Evolutionary conservation across 2,113 vertebrate species (phyloP), one percentile per base, ranked within the genome.

Genomic region (Pteruthius melanotis): DNA sequence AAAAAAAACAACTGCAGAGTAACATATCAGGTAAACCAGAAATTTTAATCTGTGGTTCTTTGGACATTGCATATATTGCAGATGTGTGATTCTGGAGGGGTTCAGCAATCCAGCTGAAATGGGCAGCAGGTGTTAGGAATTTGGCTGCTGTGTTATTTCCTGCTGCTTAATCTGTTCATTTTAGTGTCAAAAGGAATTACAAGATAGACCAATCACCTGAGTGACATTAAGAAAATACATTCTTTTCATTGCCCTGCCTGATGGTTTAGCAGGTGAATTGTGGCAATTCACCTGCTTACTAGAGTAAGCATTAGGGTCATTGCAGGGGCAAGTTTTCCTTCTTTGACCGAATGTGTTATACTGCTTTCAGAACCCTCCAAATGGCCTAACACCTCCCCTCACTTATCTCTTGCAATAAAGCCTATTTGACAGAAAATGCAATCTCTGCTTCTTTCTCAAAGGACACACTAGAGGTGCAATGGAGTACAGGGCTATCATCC

Each of bases 161-260:
- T 78, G 12, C 56, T 82, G 74, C 45, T 87, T 86, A 70, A 93
- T 91, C 60, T 87, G 80, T 68, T 78, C 24, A 6, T 7, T 94
- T 87, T 82, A 68, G 39, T 72, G 83, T 94, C 93, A 79, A 70
- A 92, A 83, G 27, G 69, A 92, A 92, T 93, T 82, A 64, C 16
- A 71, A 68, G n/a, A 78, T 22, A 87, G 35, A 93, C 37, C 40
- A 64, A 72, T 92, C 83, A 89, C 39, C 56, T 31, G n/a, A 75
- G 56, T 84, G 81, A 89, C 74, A 59, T 94, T 87, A 92, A 60
- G 77, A 68, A 90, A 94, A 87, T 71, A 11, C 53, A 33, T 63
- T 89, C 31, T 83, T 82, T 74, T 42, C 26, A 10, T 87, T 90
- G 17, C 47, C 78, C 47, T 81, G 33, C 18, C 30, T 87, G 60